phyloP scores from a whole-genome alignment of 2,888 invertebrate genomes.

The Timema podura region DNA sequence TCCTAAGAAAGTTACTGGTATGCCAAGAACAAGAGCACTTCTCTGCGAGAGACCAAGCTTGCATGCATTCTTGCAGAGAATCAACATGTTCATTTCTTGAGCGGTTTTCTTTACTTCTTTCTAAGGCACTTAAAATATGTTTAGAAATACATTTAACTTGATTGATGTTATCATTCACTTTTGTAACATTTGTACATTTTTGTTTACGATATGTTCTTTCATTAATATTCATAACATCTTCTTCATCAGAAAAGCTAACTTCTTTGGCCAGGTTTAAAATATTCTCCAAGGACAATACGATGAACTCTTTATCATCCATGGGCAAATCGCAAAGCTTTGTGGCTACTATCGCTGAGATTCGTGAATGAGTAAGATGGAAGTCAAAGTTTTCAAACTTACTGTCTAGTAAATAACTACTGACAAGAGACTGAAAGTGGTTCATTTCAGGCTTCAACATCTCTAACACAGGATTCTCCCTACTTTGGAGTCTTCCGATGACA shows the following conservation, averaged over 20 bases:
- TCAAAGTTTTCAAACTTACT: slow-evolving; percentile 51
- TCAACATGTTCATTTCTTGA: slow-evolving; percentile 43
- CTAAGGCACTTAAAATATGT: slow-evolving; percentile 42
- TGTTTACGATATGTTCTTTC: slow-evolving; percentile 25
- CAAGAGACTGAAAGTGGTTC: slow-evolving; percentile 63
- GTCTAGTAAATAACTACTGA: slow-evolving; percentile 66
- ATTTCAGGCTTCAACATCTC: slow-evolving; percentile 61
- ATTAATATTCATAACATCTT: slow-evolving; percentile 44
- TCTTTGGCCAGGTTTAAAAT: slow-evolving; percentile 34
- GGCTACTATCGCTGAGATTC: slow-evolving; percentile 60
- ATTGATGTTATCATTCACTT: slow-evolving; percentile 33
- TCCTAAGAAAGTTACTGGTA: slow-evolving; percentile 50
- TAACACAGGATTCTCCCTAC: slow-evolving; percentile 47
- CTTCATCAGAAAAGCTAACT: slow-evolving; percentile 55
- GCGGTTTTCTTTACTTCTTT: slow-evolving; percentile 36
- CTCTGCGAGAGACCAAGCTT: slow-evolving; percentile 54
- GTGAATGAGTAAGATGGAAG: slow-evolving; percentile 61
- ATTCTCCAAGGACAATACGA: slow-evolving; percentile 9
- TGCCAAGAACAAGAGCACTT: slow-evolving; percentile 64
- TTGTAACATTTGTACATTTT: neutral
- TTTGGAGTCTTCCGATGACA: slow-evolving; percentile 29
- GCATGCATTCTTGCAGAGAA: slow-evolving; percentile 54
- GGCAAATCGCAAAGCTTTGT: slow-evolving; percentile 51
- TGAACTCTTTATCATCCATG: slow-evolving; percentile 24
- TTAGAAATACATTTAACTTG: slow-evolving; percentile 49